phyloP scores from a whole-genome alignment of 2,888 invertebrate genomes.

The Sphaeridia pumilis region DNA sequence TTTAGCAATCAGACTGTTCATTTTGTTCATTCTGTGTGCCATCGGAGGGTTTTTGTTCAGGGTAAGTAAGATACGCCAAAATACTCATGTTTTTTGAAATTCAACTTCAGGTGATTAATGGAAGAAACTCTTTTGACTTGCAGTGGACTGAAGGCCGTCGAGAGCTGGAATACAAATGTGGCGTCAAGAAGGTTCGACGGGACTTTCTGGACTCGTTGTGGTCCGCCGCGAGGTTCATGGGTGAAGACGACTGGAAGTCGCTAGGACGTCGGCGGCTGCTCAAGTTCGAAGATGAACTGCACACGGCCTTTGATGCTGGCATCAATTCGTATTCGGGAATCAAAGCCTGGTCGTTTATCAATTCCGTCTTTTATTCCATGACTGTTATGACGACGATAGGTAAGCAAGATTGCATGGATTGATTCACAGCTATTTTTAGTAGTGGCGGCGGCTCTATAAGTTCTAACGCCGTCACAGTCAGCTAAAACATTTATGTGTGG shows the following conservation, averaged over 20 bases:
- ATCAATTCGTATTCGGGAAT: constrained; percentile 72
- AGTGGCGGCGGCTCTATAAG: too few species aligned
- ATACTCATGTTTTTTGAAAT: too few species aligned
- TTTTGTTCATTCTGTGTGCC: constrained; percentile 30
- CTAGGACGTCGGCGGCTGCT: constrained; percentile 65
- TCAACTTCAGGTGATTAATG: too few species aligned
- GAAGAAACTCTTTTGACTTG: too few species aligned
- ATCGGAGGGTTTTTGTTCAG: constrained; percentile 34
- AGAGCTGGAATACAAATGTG: constrained; percentile 76
- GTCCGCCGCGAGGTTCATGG: constrained; percentile 61
- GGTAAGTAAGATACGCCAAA: too few species aligned
- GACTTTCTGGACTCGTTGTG: constrained; percentile 67
- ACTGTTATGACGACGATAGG: constrained; percentile 82
- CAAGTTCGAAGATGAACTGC: constrained; percentile 75
- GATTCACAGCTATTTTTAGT: neutral
- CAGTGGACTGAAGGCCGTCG: constrained; percentile 60
- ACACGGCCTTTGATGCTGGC: constrained; percentile 70
- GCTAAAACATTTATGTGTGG: too few species aligned
- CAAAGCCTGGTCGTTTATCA: constrained; percentile 76
- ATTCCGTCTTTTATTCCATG: constrained; percentile 72
- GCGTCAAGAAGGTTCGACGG: constrained; percentile 71
- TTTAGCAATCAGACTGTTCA: constrained; percentile 26
- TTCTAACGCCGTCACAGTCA: too few species aligned
- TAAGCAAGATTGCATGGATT: constrained; percentile 39
- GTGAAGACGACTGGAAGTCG: constrained; percentile 82